These are phyloP conservation scores for Diogma glabrata DNA, from an alignment of 2,888 invertebrate species.

Conservation along the genomic window DNA sequence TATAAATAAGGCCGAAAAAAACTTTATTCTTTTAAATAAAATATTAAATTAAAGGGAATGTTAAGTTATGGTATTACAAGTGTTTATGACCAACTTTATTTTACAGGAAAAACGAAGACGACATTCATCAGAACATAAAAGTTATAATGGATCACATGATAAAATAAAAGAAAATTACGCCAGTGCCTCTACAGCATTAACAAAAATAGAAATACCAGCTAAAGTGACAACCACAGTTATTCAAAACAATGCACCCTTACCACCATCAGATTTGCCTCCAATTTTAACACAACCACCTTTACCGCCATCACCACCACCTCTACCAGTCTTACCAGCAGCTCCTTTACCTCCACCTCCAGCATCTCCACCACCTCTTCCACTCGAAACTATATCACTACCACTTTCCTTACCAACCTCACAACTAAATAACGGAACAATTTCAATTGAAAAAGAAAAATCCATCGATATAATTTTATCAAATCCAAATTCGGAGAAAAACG, in stretches of 20 bases:
- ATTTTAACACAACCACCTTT: constrained; percentile 1
- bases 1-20: no score
- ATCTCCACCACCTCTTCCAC: neutral
- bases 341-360: neutral
- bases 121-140: constrained; percentile 9
- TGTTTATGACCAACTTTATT: no score
- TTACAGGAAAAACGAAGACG: constrained; percentile 7
- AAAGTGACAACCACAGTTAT: neutral
- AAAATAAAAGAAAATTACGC: constrained; percentile 1
- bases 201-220: neutral
- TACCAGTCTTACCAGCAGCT: neutral
- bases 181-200: constrained; percentile 8
- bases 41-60: no score
- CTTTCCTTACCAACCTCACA: neutral
- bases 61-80: no score
- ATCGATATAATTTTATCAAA: constrained; percentile 5
- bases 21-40: no score
- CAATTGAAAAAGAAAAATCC: neutral
- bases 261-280: neutral
- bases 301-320: constrained; percentile 1
- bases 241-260: no score
- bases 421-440: neutral
- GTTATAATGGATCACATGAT: neutral
- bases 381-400: neutral
- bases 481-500: constrained; percentile 7